Percentiles rank a stretch among this genome's conserved stretches.
phyloP scores from a whole-genome alignment of 2,888 invertebrate genomes.

The Steromphala cineraria region DNA sequence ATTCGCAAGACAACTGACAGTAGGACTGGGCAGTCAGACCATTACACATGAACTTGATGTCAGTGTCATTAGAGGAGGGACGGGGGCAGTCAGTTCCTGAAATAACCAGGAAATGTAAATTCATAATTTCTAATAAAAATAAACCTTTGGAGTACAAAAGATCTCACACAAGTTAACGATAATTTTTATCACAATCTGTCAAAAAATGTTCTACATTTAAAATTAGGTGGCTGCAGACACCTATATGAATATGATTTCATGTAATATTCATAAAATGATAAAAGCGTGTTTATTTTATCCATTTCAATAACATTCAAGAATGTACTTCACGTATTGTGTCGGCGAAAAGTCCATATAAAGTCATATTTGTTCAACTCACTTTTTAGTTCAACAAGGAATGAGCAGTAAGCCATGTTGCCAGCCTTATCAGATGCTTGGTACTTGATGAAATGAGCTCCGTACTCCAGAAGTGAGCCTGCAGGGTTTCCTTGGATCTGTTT shows the following conservation, averaged over 20 bases:
- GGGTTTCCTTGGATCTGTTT: background rate
- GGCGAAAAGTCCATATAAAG: too few species aligned
- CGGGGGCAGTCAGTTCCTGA: background rate
- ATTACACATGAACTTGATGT: background rate
- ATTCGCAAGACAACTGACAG: background rate
- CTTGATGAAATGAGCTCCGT: background rate
- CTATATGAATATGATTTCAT: too few species aligned
- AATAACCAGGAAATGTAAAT: background rate
- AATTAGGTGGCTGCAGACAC: too few species aligned
- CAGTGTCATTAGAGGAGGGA: background rate
- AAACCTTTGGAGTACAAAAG: too few species aligned
- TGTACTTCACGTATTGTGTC: too few species aligned
- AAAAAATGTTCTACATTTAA: too few species aligned
- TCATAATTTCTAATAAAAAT: too few species aligned
- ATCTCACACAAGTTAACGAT: too few species aligned
- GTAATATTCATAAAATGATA: too few species aligned
- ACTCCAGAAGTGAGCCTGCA: background rate
- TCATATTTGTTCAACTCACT: background rate
- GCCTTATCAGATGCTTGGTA: background rate
- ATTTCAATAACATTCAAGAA: too few species aligned
- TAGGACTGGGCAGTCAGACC: background rate
- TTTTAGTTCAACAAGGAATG: background rate
- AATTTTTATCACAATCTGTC: too few species aligned
- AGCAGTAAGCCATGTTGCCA: conserved; percentile 1
- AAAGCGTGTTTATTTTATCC: too few species aligned